These are phyloP conservation scores for Lochmaea crataegi DNA, from an alignment of 2,888 invertebrate genomes.

Conservation along the genomic window DNA sequence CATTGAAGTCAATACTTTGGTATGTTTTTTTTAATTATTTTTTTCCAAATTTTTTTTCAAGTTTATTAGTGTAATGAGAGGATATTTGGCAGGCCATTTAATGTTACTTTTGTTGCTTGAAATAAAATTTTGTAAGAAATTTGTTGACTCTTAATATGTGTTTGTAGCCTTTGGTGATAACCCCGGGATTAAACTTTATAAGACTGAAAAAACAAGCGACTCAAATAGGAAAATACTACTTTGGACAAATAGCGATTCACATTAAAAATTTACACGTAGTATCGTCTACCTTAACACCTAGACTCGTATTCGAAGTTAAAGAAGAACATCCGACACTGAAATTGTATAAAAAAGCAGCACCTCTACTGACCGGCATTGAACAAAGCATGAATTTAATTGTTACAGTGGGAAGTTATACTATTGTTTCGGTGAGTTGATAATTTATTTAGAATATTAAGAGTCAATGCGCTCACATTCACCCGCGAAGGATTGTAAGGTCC, in stretches of 20 bases:
- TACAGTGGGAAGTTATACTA: slow-evolving; percentile 81
- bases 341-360: slow-evolving; percentile 71
- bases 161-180: slow-evolving; percentile 60
- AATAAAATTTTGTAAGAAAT: background rate
- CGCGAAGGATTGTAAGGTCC: no score
- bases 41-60: background rate
- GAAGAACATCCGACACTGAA: slow-evolving; percentile 63
- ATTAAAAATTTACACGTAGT: slow-evolving; percentile 79
- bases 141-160: slow-evolving; percentile 29
- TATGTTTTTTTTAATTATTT: slow-evolving; percentile 35
- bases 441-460: background rate
- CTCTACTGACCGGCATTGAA: slow-evolving; percentile 83
- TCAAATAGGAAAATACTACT: slow-evolving; percentile 76
- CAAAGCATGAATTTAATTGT: slow-evolving; percentile 82
- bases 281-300: slow-evolving; percentile 71
- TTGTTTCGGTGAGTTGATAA: slow-evolving; percentile 72
- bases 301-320: slow-evolving; percentile 67
- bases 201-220: slow-evolving; percentile 72
- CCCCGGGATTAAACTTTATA: slow-evolving; percentile 75
- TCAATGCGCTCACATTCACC: no score
- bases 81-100: background rate
- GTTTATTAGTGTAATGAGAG: no score
- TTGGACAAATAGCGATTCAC: slow-evolving; percentile 77
- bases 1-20: slow-evolving; percentile 57
- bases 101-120: background rate